Evolutionary conservation across 2,113 vertebrate species (phyloP).

Genomic region (Lutjanus erythropterus): DNA sequence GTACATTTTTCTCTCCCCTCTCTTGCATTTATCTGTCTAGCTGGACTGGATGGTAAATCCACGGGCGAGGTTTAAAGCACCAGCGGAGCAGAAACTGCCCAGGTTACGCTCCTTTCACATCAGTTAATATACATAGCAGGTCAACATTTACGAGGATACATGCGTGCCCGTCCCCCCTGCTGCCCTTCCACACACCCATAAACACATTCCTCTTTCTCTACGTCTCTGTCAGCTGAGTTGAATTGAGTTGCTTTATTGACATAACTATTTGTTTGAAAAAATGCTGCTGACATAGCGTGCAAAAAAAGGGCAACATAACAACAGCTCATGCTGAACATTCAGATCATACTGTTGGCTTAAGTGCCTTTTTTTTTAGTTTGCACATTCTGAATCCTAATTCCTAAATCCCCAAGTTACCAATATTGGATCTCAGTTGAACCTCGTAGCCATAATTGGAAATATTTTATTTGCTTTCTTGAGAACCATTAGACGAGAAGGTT

Average conservation of each 20-base stretch:
- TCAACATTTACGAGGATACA: conserved; percentile 18
- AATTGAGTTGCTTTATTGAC: conserved; percentile 11
- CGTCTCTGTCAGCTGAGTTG: not conserved
- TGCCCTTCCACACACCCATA: conserved; percentile 11
- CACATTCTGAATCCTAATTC: not conserved
- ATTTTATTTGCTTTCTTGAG: not conserved
- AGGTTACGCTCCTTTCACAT: conserved; percentile 36
- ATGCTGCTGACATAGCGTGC: not conserved
- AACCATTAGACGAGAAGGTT: not conserved
- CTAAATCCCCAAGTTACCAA: not conserved
- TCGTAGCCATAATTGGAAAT: no score
- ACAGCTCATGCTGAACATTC: not conserved
- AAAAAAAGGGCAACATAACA: not conserved
- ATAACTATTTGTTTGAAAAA: not conserved
- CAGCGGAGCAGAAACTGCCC: conserved; percentile 59
- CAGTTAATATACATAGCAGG: conserved; percentile 41
- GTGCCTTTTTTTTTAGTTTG: not conserved
- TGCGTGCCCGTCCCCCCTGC: not conserved
- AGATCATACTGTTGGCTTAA: not conserved
- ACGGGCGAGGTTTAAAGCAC: conserved; percentile 55
- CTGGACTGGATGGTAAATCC: conserved; percentile 68
- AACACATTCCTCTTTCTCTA: conserved; percentile 22
- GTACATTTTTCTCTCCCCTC: conserved; percentile 43
- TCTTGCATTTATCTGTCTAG: conserved; percentile 62
- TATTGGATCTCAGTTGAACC: not conserved